Evolutionary conservation across 2,888 invertebrate species (phyloP).

Genomic region (Altica lythri): DNA sequence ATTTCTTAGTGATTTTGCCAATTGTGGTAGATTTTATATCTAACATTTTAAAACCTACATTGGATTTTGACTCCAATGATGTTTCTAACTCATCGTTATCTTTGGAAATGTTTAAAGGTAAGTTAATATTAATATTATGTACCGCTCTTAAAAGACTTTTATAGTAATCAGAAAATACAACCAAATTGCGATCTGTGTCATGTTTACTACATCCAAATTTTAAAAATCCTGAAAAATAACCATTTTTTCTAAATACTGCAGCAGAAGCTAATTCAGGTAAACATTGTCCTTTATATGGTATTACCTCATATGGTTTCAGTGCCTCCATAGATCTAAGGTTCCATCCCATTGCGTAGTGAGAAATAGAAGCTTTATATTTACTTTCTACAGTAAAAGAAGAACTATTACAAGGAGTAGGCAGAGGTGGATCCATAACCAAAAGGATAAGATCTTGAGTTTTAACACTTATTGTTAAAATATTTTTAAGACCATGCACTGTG

Average conservation of each 20-base stretch:
- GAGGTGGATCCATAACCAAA: not conserved
- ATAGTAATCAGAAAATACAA: not conserved
- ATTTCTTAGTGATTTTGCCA: no score
- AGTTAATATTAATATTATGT: no score
- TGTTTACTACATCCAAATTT: not conserved
- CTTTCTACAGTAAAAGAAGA: not conserved
- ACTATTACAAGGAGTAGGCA: not conserved
- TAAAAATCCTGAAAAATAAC: not conserved
- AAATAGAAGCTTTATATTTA: not conserved
- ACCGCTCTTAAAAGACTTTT: no score
- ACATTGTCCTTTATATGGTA: not conserved
- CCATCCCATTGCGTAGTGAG: slow-evolving; percentile 1
- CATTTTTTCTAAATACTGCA: not conserved
- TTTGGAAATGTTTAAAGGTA: no score
- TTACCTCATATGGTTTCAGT: not conserved
- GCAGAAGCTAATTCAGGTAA: not conserved
- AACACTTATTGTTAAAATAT: not conserved
- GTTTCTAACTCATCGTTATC: no score
- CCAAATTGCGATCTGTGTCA: not conserved
- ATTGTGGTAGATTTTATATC: no score
- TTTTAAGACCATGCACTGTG: not conserved
- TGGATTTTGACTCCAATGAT: no score
- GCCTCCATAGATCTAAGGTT: not conserved
- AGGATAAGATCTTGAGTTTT: not conserved
- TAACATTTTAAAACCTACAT: no score